A percentile compares a stretch with the other conserved stretches of the same genome.
Evolutionary conservation across 2,797 vertebrate species (phyloP).

Genomic region (Hafferia zeledoni): DNA sequence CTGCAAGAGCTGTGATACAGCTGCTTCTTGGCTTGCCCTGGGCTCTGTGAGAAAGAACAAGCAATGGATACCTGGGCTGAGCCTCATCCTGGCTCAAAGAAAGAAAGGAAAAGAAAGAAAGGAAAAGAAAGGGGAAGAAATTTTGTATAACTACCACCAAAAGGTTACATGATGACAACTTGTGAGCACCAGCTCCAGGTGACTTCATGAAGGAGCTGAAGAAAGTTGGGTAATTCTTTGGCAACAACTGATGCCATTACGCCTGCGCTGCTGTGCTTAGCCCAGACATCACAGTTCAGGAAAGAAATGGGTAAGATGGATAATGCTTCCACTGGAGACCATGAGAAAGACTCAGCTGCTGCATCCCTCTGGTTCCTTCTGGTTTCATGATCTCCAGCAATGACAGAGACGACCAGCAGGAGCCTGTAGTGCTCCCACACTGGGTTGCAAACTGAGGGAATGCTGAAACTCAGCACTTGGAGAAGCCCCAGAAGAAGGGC

Average conservation of each 20-base stretch:
- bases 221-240: background rate
- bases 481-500: background rate
- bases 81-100: background rate
- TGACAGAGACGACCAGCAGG: background rate
- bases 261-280: background rate
- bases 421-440: background rate
- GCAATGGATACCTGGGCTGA: background rate
- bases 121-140: background rate
- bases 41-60: background rate
- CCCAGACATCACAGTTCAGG: rapidly evolving
- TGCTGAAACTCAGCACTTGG: background rate
- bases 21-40: background rate
- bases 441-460: background rate
- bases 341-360: background rate
- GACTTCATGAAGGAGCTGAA: background rate
- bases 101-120: background rate
- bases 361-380: background rate
- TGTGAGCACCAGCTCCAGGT: background rate
- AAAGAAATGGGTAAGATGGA: background rate
- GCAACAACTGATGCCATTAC: background rate
- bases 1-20: background rate
- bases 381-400: rapidly evolving
- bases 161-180: background rate
- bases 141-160: background rate
- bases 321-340: background rate